Base-by-base conservation (phyloP, 2,797 vertebrate species). In the Sebastes variabilis region DNA sequence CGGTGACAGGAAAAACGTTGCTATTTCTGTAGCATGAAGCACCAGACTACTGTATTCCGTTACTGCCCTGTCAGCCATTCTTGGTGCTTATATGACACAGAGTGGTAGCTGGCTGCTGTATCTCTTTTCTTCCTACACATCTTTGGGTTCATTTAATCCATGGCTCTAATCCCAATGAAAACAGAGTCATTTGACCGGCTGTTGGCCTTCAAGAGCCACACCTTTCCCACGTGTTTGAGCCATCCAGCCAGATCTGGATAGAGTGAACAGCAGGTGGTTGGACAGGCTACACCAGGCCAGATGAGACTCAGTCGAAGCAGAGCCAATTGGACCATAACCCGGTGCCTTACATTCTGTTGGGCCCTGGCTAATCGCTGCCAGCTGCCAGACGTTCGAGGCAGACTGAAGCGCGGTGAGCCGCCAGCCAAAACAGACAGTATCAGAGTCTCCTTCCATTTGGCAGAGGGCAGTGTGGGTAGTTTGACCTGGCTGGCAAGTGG, bases 21-120 rank as follows among this genome's bases (percentile, higher is more conserved):
- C 93, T 95, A 95, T 94, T 93, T 76, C 82, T 90, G 91, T 82
- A 80, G 66, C 82, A 60, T 76, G 81, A 79, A 85, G 82, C 87
- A 71, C 20, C 75, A 34, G 86, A 77, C 66, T 60, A 75, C 61
- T 87, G 89, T 88, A 92, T 94, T 93, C 82, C 64, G 84, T 92
- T 94, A 90, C 94, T 56, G 89, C 87, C 36, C 83, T 25, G 80
- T 94, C 92, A 93, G 88, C 84, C 34, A 8, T 60, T 83, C 77
- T 10, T 22, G 22, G 56, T 60, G 61, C 70, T 72, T 83, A 59
- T 34, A 67, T 64, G 59, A 73, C 82, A 67, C 52, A 72, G 22
- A 61, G 30, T 34, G 74, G 72, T 72, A 77, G 71, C 79, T 65
- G 64, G 72, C 75, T 49, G 69, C 70, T 67, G 56, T 58, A 58